Conservation (phyloP, 2,113 vertebrate genomes). For the Illadopsis cleaveri region DNA sequence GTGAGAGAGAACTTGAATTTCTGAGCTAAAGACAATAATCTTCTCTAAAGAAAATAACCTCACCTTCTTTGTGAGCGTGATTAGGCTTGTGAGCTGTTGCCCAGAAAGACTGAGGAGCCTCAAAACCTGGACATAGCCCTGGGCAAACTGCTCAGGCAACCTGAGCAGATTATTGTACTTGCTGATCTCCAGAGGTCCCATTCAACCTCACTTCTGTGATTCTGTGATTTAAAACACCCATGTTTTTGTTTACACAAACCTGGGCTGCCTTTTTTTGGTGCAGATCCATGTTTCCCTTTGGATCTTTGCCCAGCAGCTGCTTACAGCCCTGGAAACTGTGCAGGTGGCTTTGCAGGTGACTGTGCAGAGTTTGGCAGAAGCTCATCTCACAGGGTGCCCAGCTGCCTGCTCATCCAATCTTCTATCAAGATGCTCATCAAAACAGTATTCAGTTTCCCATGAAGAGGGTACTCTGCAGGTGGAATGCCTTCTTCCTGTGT, state of each 20-base stretch:
- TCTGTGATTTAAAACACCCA: background rate
- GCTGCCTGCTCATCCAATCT: background rate
- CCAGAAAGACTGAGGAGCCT: background rate
- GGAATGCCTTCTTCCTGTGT: background rate
- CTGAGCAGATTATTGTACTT: background rate
- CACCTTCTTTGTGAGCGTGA: background rate
- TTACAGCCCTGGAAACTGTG: background rate
- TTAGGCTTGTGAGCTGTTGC: background rate
- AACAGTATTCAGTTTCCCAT: background rate
- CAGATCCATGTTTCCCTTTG: background rate
- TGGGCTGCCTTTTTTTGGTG: background rate
- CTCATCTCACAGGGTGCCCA: background rate
- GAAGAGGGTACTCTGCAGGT: background rate
- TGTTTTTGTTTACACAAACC: background rate
- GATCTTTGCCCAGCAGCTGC: background rate
- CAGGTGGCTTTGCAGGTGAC: conserved; percentile 6
- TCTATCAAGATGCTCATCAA: background rate
- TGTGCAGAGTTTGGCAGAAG: background rate
- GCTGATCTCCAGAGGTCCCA: background rate
- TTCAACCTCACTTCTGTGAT: background rate
- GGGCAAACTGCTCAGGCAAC: background rate
- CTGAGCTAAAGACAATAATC: background rate
- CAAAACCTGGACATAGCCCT: background rate
- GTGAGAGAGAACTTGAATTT: background rate
- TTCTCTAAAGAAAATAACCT: background rate